Base-by-base conservation (phyloP, 37 sponge, comb jelly and placozoan genomes). In the Chondrosia reniformis region DNA sequence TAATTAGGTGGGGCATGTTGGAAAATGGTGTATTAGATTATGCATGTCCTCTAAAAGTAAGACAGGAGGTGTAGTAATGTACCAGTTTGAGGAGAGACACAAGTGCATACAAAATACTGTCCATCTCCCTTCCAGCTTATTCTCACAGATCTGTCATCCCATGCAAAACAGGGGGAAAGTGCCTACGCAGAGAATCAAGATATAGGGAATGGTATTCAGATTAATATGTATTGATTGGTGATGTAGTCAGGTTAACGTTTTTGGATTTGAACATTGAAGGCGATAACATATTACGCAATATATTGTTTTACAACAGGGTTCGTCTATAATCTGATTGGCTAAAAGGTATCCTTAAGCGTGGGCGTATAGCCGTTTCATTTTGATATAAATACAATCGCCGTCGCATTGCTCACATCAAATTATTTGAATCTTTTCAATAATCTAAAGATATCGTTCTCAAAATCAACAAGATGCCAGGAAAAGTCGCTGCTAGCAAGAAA, bases 61-160 rank as follows among this genome's bases (percentile, higher is more conserved):
- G n/a, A n/a, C n/a, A n/a, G n/a, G n/a, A n/a, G n/a, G n/a, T n/a
- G n/a, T n/a, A n/a, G n/a, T n/a, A n/a, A n/a, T n/a, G 24, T 76
- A 89, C 91, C 91, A 28, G 87, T 83, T 15, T n/a, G 57, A 8
- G 85, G 80, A 24, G 81, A 74, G 27, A 97, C 52, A 21, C 81
- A 76, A 56, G 84, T 87, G 72, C 85, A 82, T 4, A 63, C 94
- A 88, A 99, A 95, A 66, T 83, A 93, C 83, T 99, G 95, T 28
- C 99, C 99, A 73, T 99, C 96, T 54, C 92, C 99, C 24, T 92
- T 77, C 99, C 99, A 99, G 41, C 89, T 88, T 25, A 99, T 62
- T 13, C 91, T 59, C 0, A 90, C 59, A 36, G 56, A 63, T 27
- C 78, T 27, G 43, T 95, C 93, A 84, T 95, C 96, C 83, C 85